phyloP scores from a whole-genome alignment of 92 coral and sea anemone species.

The Epizoanthus stellaris region DNA sequence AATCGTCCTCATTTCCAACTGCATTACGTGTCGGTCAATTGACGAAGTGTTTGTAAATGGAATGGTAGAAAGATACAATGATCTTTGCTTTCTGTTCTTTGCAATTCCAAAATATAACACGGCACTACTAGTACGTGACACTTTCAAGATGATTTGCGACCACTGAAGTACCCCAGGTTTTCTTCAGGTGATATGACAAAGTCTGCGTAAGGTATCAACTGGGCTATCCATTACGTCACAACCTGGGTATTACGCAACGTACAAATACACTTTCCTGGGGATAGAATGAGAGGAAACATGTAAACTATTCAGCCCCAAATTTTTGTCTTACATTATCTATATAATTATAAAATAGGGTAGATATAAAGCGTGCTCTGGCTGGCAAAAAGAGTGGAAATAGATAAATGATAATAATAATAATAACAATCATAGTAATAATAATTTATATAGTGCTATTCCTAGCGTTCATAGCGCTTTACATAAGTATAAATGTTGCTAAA shows the following conservation, averaged over 20 bases:
- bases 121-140: background rate
- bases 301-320: background rate
- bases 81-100: background rate
- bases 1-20: background rate
- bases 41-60: background rate
- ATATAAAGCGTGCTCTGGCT: background rate
- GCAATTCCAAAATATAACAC: background rate
- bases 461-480: too few relatives aligned
- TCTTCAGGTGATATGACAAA: background rate
- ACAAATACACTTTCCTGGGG: conserved; percentile 78
- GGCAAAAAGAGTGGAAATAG: too few relatives aligned
- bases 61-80: background rate
- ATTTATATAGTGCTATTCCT: too few relatives aligned
- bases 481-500: too few relatives aligned
- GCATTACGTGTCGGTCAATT: background rate
- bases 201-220: background rate
- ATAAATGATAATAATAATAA: too few relatives aligned
- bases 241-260: conserved; percentile 65
- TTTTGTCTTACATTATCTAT: background rate
- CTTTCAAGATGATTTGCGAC: too few relatives aligned
- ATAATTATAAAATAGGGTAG: background rate
- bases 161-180: background rate
- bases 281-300: background rate
- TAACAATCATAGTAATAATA: too few relatives aligned
- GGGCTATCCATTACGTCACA: background rate